A percentile compares a stretch with the other conserved stretches of the same genome.
phyloP scores from a whole-genome alignment of 2,113 vertebrate genomes.

The Eulemur rufifrons region DNA sequence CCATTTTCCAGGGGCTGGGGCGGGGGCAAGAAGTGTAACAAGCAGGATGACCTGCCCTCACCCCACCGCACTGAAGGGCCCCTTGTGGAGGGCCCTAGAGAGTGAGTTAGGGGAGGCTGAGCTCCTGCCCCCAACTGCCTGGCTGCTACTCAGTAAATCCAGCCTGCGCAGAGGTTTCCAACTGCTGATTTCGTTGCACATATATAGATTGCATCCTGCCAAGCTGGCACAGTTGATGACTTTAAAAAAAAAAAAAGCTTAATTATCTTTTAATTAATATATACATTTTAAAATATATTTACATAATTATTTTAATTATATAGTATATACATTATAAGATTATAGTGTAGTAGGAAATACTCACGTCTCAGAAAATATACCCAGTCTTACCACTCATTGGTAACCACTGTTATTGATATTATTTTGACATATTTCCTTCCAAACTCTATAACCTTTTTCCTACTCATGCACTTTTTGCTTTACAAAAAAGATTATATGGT shows the following conservation, averaged over 20 bases:
- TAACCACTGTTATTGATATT: not conserved
- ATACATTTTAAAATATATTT: not conserved
- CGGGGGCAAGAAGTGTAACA: not conserved
- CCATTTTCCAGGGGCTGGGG: not conserved
- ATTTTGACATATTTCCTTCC: slow-evolving; percentile 14
- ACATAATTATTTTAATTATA: not conserved
- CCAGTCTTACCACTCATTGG: not conserved
- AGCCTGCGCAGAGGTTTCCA: not conserved
- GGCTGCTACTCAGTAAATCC: not conserved
- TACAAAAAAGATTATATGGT: not conserved
- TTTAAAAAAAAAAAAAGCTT: not conserved
- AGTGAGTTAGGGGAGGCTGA: too few relatives aligned
- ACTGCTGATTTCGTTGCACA: not conserved
- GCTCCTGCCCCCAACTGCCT: not conserved
- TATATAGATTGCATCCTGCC: not conserved
- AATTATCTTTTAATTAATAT: not conserved
- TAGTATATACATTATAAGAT: not conserved
- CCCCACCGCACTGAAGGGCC: not conserved
- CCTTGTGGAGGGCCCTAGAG: not conserved
- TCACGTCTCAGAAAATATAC: not conserved
- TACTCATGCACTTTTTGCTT: not conserved
- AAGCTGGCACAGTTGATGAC: not conserved
- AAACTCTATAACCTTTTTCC: not conserved
- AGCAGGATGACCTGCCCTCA: not conserved
- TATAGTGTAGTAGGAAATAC: not conserved